phyloP scores from a whole-genome alignment of 2,797 vertebrate species.

The Rousettus madagascariensis region DNA sequence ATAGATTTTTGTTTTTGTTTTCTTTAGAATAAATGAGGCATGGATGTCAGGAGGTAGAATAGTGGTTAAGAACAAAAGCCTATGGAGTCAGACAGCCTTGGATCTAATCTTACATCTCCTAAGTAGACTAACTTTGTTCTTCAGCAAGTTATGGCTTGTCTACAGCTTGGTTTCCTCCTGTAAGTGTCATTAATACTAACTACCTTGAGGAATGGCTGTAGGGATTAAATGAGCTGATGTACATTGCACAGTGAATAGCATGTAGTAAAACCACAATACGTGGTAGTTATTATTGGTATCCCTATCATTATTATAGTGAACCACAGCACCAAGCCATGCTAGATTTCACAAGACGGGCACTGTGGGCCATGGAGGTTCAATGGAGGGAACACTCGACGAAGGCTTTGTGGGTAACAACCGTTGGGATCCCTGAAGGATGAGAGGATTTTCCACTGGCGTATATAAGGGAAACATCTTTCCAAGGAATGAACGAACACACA shows the following conservation, averaged over 20 bases:
- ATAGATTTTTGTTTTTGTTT: constrained; percentile 18
- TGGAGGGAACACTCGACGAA: not conserved
- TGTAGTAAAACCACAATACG: not conserved
- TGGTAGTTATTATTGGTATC: not conserved
- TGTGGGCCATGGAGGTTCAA: not conserved
- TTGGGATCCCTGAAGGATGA: not conserved
- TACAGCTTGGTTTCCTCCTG: not conserved
- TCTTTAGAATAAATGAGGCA: not conserved
- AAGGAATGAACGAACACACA: too few relatives aligned
- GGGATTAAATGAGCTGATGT: not conserved
- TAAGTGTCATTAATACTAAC: not conserved
- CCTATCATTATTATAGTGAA: not conserved
- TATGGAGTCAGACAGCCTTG: not conserved
- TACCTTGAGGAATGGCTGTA: not conserved
- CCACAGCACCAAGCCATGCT: not conserved
- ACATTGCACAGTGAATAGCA: not conserved
- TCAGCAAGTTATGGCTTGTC: not conserved
- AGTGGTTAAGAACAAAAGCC: constrained; percentile 7
- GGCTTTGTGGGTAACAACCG: not conserved
- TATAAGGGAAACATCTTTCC: not conserved
- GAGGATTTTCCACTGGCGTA: not conserved
- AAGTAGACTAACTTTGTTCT: not conserved
- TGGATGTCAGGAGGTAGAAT: not conserved
- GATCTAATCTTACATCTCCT: not conserved
- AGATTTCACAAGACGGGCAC: not conserved